phyloP scores from a whole-genome alignment of 2,113 vertebrate genomes.

The Chiloscyllium plagiosum region DNA sequence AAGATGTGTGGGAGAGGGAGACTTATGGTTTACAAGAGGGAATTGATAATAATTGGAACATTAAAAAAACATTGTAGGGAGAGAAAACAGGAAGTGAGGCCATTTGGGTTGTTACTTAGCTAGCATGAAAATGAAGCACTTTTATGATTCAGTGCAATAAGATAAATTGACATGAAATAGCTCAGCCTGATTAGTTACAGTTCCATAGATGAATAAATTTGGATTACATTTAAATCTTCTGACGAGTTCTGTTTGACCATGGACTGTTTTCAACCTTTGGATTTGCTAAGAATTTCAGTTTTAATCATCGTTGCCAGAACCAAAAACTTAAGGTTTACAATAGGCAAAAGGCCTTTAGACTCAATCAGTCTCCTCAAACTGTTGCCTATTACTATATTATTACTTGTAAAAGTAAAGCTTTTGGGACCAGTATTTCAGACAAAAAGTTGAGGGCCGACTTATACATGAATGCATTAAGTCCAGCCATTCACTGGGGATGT shows the following conservation, averaged over 20 bases:
- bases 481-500: no score
- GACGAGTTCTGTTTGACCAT: conserved; percentile 50
- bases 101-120: no score
- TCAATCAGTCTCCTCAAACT: not conserved
- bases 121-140: no score
- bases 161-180: conserved; percentile 42
- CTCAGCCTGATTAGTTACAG: conserved; percentile 43
- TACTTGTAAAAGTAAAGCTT: no score
- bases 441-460: no score
- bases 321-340: conserved; percentile 43
- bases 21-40: no score
- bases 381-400: not conserved
- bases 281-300: not conserved
- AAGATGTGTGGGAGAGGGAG: no score
- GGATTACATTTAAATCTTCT: conserved; percentile 49
- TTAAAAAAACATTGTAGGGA: no score
- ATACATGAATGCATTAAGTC: no score
- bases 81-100: no score
- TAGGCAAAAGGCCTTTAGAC: conserved; percentile 26
- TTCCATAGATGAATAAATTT: conserved; percentile 45
- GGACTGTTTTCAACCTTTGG: conserved; percentile 44
- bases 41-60: no score
- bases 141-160: conserved; percentile 36
- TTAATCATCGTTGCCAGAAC: not conserved
- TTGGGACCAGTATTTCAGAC: no score